Evolutionary conservation across 1,140 invertebrate species (phyloP).

Genomic region (Euura saliciscinereae): DNA sequence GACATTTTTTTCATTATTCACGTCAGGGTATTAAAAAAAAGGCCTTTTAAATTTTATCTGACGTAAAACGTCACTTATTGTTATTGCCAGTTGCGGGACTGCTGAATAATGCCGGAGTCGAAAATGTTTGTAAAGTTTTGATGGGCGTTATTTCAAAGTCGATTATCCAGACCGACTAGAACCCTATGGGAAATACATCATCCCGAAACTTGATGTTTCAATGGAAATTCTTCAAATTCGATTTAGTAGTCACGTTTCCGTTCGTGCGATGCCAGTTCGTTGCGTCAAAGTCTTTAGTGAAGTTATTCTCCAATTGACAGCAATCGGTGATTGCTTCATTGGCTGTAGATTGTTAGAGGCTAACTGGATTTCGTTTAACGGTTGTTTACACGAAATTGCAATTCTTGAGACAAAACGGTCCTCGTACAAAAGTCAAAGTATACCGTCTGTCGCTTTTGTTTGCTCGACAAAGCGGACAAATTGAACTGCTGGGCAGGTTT

Average conservation of each 20-base stretch:
- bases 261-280: neutral
- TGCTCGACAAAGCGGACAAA: too few species aligned
- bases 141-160: neutral
- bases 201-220: neutral
- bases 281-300: too few species aligned
- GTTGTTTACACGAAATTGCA: neutral
- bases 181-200: neutral
- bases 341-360: neutral
- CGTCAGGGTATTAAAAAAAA: too few species aligned
- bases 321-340: neutral
- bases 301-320: neutral
- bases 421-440: neutral
- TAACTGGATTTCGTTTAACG: neutral
- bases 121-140: neutral
- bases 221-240: neutral
- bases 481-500: neutral
- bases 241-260: neutral
- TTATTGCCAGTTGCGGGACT: too few species aligned
- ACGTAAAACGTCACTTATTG: neutral
- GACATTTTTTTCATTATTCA: too few species aligned
- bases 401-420: neutral
- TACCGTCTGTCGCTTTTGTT: too few species aligned
- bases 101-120: neutral
- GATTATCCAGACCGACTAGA: neutral
- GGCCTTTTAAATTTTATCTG: neutral